These are phyloP conservation scores for Polydrusus tereticollis DNA, from an alignment of 2,888 invertebrate genomes.

Conservation along the genomic window DNA sequence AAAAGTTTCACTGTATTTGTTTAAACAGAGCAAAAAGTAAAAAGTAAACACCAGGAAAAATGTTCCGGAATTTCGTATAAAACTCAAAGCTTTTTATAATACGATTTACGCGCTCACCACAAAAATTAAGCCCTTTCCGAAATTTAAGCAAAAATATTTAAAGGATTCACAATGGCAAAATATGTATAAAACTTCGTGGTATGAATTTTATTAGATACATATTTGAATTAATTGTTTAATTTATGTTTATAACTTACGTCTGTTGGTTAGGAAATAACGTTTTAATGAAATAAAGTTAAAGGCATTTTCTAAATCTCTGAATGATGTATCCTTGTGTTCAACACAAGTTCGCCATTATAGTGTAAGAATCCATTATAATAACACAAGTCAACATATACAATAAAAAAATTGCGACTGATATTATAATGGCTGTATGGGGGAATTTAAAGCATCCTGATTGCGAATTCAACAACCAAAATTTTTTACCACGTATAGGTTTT, in stretches of 20 bases:
- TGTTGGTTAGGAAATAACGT: too few relatives aligned
- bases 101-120: constrained; percentile 33
- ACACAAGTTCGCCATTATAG: too few relatives aligned
- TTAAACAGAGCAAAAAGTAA: constrained; percentile 12
- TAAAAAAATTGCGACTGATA: too few relatives aligned
- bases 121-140: constrained; percentile 44
- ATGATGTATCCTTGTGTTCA: too few relatives aligned
- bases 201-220: constrained; percentile 33
- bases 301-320: too few relatives aligned
- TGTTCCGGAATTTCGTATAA: constrained; percentile 34
- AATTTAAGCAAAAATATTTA: constrained; percentile 37
- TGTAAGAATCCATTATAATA: too few relatives aligned
- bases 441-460: too few relatives aligned
- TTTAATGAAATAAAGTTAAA: too few relatives aligned
- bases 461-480: too few relatives aligned
- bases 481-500: too few relatives aligned
- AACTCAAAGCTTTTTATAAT: constrained; percentile 34
- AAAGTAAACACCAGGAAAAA: constrained; percentile 23
- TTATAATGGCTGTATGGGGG: too few relatives aligned
- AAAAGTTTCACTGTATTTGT: constrained; percentile 11
- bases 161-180: constrained; percentile 30
- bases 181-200: constrained; percentile 23
- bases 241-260: constrained; percentile 10
- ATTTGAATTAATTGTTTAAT: constrained; percentile 32
- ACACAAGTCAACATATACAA: too few relatives aligned